Evolutionary conservation across 2,888 invertebrate genomes (phyloP).

Genomic region (Sinopyrophorus schimmeli): DNA sequence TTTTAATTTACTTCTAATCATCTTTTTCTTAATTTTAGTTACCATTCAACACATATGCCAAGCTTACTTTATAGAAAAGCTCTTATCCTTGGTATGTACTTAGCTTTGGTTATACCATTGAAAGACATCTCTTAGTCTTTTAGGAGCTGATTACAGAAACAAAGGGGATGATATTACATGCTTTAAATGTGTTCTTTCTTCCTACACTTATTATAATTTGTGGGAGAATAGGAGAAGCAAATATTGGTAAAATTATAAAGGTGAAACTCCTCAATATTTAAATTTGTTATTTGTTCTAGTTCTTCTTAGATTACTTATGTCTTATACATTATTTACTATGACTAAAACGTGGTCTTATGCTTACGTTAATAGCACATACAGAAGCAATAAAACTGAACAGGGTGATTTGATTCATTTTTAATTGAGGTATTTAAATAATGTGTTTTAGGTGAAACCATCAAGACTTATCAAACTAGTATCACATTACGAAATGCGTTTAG

Average conservation of each 20-base stretch:
- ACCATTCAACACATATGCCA: conserved; percentile 1
- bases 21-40: too few relatives aligned
- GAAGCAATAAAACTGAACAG: conserved; percentile 2
- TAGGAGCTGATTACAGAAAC: conserved; percentile 10
- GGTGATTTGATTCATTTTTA: not conserved
- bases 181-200: conserved; percentile 12
- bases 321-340: conserved; percentile 1
- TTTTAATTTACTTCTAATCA: too few relatives aligned
- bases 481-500: conserved; percentile 5
- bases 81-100: conserved; percentile 2
- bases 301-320: conserved; percentile 3
- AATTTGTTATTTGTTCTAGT: conserved; percentile 3
- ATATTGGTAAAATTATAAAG: conserved; percentile 1
- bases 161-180: conserved; percentile 15
- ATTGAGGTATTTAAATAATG: not conserved
- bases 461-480: conserved; percentile 10
- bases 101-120: not conserved
- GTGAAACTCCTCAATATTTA: not conserved
- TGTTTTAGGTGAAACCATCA: not conserved
- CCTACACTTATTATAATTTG: conserved; percentile 1
- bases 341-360: conserved; percentile 19
- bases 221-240: conserved; percentile 1
- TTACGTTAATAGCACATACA: conserved; percentile 9
- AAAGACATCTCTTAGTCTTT: too few relatives aligned
- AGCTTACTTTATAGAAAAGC: conserved; percentile 10